Percentiles rank a stretch among this genome's conserved stretches.
phyloP scores from a whole-genome alignment of 2,797 vertebrate genomes.

The Amazonetta brasiliensis region DNA sequence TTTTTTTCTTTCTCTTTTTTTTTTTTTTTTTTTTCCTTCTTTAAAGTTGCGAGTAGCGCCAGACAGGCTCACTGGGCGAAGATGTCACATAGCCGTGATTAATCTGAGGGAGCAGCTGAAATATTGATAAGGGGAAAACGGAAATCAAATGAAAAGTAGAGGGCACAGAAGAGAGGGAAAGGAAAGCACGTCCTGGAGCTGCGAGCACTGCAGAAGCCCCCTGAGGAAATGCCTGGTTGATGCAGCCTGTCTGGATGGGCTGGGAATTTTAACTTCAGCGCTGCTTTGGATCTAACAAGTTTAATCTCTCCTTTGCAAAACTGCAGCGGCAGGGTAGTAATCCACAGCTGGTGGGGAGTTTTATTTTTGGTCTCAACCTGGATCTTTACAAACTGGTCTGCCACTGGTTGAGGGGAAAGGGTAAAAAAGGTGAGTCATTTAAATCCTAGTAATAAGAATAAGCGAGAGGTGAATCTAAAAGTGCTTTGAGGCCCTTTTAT shows the following conservation, averaged over 20 bases:
- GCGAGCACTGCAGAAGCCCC: constrained; percentile 7
- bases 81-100: constrained; percentile 55
- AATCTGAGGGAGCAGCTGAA: constrained; percentile 56
- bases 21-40: background rate
- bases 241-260: constrained; percentile 10
- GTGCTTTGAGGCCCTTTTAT: background rate
- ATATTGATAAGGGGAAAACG: constrained; percentile 76
- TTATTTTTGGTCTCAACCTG: constrained; percentile 3
- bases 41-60: constrained; percentile 22
- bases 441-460: background rate
- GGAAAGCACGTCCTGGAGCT: constrained; percentile 19
- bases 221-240: constrained; percentile 28
- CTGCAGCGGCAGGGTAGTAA: background rate
- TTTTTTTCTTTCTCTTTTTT: background rate
- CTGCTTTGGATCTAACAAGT: background rate
- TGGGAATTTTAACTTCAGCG: background rate
- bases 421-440: constrained; percentile 62
- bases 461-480: background rate
- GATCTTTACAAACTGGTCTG: constrained; percentile 36
- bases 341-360: background rate
- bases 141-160: constrained; percentile 73
- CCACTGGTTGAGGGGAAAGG: constrained; percentile 24
- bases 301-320: constrained; percentile 23
- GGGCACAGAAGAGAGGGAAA: background rate
- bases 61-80: constrained; percentile 1